Conservation (phyloP, 2,113 vertebrate species). For the Festucalex cinctus region DNA sequence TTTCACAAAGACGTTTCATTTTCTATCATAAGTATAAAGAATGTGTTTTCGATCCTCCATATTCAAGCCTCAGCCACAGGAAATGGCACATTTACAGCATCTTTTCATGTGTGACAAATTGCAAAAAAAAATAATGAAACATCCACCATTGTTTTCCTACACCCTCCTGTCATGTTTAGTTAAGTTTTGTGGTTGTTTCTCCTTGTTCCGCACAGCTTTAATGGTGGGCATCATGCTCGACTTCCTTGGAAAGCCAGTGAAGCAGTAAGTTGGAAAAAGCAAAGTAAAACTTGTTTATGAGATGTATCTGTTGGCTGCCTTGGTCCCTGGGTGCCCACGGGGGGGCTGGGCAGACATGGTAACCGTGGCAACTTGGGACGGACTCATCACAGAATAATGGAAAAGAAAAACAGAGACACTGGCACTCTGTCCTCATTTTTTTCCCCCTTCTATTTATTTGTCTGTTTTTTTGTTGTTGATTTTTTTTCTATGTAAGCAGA, state of each 20-base stretch:
- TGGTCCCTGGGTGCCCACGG: neutral
- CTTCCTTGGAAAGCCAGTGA: constrained; percentile 24
- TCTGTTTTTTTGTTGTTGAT: neutral
- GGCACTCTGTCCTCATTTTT: neutral
- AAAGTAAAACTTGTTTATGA: constrained; percentile 28
- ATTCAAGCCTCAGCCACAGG: neutral
- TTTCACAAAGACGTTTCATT: neutral
- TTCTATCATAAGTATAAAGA: neutral
- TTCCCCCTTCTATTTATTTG: neutral
- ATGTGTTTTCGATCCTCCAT: neutral
- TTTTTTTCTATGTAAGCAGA: neutral
- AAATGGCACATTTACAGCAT: neutral
- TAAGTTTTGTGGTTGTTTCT: constrained; percentile 4
- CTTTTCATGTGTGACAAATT: constrained; percentile 13
- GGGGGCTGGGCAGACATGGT: neutral
- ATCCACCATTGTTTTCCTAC: neutral
- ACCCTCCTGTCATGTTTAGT: constrained; percentile 6
- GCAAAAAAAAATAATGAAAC: constrained; percentile 2
- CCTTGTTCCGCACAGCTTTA: constrained; percentile 19
- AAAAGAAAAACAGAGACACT: neutral
- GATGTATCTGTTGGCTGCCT: constrained; percentile 20
- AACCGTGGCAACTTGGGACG: constrained; percentile 14
- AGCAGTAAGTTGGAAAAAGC: constrained; percentile 33
- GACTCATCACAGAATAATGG: neutral
- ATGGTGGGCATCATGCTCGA: constrained; percentile 19